Conservation (phyloP, 1,140 invertebrate genomes). For the Steinernema feltiae region DNA sequence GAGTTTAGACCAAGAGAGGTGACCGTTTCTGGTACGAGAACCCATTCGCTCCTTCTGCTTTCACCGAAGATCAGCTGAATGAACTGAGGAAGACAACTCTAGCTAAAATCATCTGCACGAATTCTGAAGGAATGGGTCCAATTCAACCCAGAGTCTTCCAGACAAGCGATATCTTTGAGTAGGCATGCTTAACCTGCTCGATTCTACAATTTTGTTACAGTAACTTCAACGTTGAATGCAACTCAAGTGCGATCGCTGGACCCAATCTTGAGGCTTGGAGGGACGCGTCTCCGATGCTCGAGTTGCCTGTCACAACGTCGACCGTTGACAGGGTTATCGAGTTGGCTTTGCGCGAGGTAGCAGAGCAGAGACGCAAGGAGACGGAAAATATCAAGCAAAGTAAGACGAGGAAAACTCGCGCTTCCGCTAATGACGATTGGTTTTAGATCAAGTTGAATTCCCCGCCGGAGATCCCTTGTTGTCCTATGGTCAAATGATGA, state of each 20-base stretch:
- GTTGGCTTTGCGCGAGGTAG: conserved; percentile 28
- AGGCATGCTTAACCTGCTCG: not conserved
- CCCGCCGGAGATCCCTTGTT: conserved; percentile 47
- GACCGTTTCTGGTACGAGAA: conserved; percentile 59
- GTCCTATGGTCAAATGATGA: conserved; percentile 55
- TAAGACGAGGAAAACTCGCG: not conserved
- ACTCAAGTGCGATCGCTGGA: conserved; percentile 21
- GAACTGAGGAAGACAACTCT: conserved; percentile 61
- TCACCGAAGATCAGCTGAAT: conserved; percentile 69
- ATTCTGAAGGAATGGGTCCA: not conserved
- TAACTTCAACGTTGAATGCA: conserved; percentile 39
- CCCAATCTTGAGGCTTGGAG: conserved; percentile 32
- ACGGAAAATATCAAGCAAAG: conserved; percentile 32
- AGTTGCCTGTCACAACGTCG: conserved; percentile 33
- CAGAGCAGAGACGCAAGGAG: conserved; percentile 32
- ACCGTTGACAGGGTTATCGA: conserved; percentile 35
- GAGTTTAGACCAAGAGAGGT: conserved; percentile 45
- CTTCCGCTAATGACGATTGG: not conserved
- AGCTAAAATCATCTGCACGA: not conserved
- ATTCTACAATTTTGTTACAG: conserved; percentile 16
- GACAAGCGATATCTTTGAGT: not conserved
- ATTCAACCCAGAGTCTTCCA: not conserved
- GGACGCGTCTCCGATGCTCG: conserved; percentile 28
- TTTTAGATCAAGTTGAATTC: conserved; percentile 36
- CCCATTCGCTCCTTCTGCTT: conserved; percentile 58